Base-by-base conservation (phyloP, 2,888 invertebrate species). In the Venustoraphidia nigricollis region DNA sequence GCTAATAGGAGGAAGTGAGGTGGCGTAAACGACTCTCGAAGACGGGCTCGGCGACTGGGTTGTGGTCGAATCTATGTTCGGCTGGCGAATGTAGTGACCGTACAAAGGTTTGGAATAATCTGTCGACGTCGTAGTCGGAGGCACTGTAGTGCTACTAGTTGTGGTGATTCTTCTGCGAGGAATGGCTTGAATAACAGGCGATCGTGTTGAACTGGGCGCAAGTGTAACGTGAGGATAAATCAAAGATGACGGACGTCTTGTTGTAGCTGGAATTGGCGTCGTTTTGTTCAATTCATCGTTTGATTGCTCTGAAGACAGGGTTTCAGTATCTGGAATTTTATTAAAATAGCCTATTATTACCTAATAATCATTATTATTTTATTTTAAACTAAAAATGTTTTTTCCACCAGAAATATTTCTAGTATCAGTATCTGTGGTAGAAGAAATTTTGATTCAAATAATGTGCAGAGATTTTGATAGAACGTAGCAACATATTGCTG, bases 141-240 rank as follows among this genome's bases (percentile, higher is more conserved):
- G 63, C 49, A 65, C 58, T 1, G 60, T 64, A 1, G 67, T 59
- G 41, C 27, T 27, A 27, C 27, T 27, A 27, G 68, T 63, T 2
- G 63, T 56, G 0, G 64, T 57, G 34, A 66, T 64, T 53, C 79
- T 67, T 47, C 75, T 67, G 57, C 76, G 68, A 0, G 80, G 77
- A 54, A 81, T 79, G 9, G 77, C 66, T 59, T 81, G 81, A n/a
- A 81, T 77, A 2, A 76, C 77, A 2, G 76, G 73, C 1, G 77
- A 72, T 55, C 73, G 72, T 1, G 76, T 75, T 2, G 77, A 70
- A 10, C 72, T 66, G 53, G 75, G 67, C 1, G 71, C 71, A 0
- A 78, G 75, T 9, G 60, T 63, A 27, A 60, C 52, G 51, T 53
- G 38, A 10, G 48, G 51, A 56, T 71, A 70, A 27, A 72, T 68